phyloP scores from a whole-genome alignment of 2,113 vertebrate genomes.

The Columba janthina region DNA sequence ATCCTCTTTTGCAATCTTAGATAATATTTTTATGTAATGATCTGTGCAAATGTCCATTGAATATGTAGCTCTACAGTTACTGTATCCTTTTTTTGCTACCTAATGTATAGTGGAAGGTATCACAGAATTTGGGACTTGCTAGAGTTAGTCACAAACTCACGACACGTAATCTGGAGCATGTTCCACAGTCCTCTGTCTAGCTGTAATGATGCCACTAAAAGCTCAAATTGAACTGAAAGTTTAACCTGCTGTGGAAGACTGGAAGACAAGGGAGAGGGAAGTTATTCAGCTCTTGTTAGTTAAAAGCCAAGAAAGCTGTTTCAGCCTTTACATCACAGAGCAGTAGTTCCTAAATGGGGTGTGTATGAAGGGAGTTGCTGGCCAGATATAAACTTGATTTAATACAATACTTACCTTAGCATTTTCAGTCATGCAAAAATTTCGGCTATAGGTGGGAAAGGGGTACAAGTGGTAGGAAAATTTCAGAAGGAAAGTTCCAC shows the following conservation, averaged over 20 bases:
- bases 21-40: background rate
- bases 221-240: background rate
- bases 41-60: background rate
- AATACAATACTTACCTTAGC: accelerated
- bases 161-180: accelerated
- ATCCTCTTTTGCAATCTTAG: background rate
- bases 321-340: background rate
- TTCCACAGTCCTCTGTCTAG: background rate
- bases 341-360: background rate
- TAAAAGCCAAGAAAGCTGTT: background rate
- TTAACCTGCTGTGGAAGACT: background rate
- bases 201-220: background rate
- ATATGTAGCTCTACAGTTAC: background rate
- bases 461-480: background rate
- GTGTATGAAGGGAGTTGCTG: background rate
- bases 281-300: background rate
- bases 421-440: background rate
- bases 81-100: background rate
- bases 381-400: background rate
- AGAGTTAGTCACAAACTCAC: background rate
- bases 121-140: background rate
- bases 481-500: background rate
- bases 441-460: background rate
- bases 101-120: background rate
- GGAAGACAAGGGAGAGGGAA: background rate